phyloP scores from a whole-genome alignment of 1,140 invertebrate genomes.

The Goniozus legneri region DNA sequence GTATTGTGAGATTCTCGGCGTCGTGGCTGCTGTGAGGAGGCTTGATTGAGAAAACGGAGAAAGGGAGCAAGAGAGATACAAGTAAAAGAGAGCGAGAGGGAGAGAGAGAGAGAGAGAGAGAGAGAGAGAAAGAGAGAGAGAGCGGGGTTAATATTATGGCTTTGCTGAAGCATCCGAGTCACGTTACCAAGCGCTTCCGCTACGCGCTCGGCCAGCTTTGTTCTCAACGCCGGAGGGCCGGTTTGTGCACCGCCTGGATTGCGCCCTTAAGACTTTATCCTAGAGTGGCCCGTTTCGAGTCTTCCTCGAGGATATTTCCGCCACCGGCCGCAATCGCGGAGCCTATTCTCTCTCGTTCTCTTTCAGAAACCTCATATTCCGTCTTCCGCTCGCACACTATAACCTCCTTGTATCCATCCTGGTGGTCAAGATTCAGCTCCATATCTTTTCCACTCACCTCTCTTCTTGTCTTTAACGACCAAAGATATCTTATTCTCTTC shows the following conservation, averaged over 20 bases:
- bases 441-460: too few species aligned
- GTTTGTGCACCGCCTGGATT: conserved; percentile 26
- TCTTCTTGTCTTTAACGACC: too few species aligned
- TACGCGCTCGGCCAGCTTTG: conserved; percentile 19
- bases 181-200: conserved; percentile 23
- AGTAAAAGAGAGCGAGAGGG: background rate
- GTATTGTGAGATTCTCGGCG: too few species aligned
- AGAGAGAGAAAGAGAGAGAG: background rate
- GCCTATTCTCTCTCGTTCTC: background rate
- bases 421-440: too few species aligned
- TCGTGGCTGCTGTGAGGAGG: too few species aligned
- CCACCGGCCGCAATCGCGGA: too few species aligned
- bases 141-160: conserved; percentile 19
- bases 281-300: conserved; percentile 26
- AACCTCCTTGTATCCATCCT: too few species aligned
- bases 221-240: too few species aligned
- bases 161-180: conserved; percentile 21
- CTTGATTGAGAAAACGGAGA: too few species aligned
- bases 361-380: background rate
- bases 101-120: background rate
- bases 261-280: conserved; percentile 24
- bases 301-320: too few species aligned
- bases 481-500: too few species aligned
- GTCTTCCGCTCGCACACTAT: background rate
- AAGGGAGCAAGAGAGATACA: too few species aligned